These are phyloP conservation scores for Blera fallax DNA, from an alignment of 2,888 invertebrate species.

Conservation along the genomic window DNA sequence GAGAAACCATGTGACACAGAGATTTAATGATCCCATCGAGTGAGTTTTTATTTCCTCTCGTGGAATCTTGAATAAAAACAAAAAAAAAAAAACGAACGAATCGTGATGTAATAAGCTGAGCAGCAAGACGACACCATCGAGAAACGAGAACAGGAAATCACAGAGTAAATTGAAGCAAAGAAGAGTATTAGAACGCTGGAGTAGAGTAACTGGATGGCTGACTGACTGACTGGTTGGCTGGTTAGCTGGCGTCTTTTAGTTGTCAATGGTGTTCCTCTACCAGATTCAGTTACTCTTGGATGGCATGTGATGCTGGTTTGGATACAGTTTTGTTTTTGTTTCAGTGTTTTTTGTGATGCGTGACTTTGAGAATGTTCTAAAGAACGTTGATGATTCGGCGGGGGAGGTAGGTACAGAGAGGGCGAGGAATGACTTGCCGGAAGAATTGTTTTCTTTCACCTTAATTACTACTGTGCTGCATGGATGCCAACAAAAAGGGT, in stretches of 20 bases:
- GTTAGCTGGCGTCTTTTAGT: conserved; percentile 29
- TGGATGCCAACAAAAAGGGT: conserved; percentile 1
- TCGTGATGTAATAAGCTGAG: conserved; percentile 67
- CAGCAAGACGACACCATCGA: conserved; percentile 45
- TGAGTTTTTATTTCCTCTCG: conserved; percentile 64
- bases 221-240: too few relatives aligned
- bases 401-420: too few relatives aligned
- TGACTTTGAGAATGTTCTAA: conserved; percentile 38
- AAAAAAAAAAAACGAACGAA: conserved; percentile 20
- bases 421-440: conserved; percentile 37
- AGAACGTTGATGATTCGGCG: neutral
- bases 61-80: conserved; percentile 9
- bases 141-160: conserved; percentile 59
- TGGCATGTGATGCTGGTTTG: neutral
- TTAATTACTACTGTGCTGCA: conserved; percentile 37
- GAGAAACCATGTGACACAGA: conserved; percentile 53
- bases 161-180: conserved; percentile 39
- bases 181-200: conserved; percentile 41
- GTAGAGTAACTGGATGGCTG: conserved; percentile 30
- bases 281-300: neutral
- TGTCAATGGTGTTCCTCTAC: conserved; percentile 38
- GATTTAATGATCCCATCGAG: conserved; percentile 70
- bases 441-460: conserved; percentile 50
- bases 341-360: conserved; percentile 40
- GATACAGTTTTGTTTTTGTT: neutral